Evolutionary conservation across 2,113 vertebrate genomes (phyloP).

Genomic region (Platysternon megacephalum): DNA sequence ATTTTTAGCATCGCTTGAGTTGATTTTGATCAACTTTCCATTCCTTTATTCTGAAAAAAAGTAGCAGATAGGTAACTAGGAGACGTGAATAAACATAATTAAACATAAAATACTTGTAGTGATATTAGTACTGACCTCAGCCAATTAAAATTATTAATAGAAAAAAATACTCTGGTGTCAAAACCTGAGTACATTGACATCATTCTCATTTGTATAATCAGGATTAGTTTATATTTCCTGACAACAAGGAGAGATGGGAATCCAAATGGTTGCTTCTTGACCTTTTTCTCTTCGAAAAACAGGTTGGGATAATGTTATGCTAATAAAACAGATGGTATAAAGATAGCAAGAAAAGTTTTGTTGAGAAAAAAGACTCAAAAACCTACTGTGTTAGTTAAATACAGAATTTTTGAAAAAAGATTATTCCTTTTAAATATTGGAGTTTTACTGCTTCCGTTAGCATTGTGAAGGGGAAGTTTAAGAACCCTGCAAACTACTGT

Average conservation of each 20-base stretch:
- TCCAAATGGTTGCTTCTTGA: constrained; percentile 60
- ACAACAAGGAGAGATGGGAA: constrained; percentile 58
- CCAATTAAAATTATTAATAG: constrained; percentile 84
- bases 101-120: constrained; percentile 72
- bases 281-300: constrained; percentile 55
- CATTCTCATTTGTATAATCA: constrained; percentile 67
- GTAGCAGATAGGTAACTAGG: constrained; percentile 70
- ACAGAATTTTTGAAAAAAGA: background rate
- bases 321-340: constrained; percentile 20
- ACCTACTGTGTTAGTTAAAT: background rate
- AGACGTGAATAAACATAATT: constrained; percentile 74
- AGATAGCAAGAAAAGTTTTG: background rate
- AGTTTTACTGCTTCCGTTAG: constrained; percentile 45
- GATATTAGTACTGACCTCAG: constrained; percentile 70
- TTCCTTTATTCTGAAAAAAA: constrained; percentile 37
- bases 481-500: constrained; percentile 32
- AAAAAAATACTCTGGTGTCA: constrained; percentile 67
- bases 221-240: constrained; percentile 75
- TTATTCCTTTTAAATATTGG: constrained; percentile 39
- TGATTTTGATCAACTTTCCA: constrained; percentile 42
- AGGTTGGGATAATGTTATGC: background rate
- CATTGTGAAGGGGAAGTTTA: constrained; percentile 37
- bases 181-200: constrained; percentile 55
- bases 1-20: constrained; percentile 56
- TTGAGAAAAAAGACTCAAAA: background rate